Evolutionary conservation across 2,113 vertebrate genomes (phyloP).

Genomic region (Hippocampus barbouri): DNA sequence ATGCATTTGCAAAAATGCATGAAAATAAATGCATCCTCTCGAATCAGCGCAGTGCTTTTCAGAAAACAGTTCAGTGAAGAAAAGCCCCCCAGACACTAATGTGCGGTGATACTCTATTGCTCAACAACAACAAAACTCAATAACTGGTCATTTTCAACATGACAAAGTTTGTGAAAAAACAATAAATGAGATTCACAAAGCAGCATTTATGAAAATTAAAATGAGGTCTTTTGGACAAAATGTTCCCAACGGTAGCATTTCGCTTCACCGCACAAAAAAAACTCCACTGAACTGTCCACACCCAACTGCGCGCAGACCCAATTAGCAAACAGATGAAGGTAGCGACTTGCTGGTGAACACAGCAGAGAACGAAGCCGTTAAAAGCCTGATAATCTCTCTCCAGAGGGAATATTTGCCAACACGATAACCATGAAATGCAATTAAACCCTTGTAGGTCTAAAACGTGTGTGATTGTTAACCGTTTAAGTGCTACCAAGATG

Average conservation of each 20-base stretch:
- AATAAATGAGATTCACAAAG: not conserved
- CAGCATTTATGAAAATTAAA: not conserved
- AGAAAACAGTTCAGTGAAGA: too few relatives aligned
- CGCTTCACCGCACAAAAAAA: not conserved
- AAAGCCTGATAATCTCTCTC: not conserved
- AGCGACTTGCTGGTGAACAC: not conserved
- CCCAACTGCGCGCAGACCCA: not conserved
- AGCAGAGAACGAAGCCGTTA: not conserved
- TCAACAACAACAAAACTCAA: not conserved
- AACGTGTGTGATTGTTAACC: not conserved
- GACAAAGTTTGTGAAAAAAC: not conserved
- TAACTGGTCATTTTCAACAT: not conserved
- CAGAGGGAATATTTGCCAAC: not conserved
- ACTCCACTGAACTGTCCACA: not conserved
- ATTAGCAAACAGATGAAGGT: not conserved
- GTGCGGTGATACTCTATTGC: not conserved
- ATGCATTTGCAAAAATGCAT: too few relatives aligned
- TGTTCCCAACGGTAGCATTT: not conserved
- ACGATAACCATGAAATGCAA: not conserved
- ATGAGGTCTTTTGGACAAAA: not conserved
- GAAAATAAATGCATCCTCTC: too few relatives aligned
- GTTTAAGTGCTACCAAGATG: not conserved
- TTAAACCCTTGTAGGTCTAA: not conserved
- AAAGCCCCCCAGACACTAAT: not conserved
- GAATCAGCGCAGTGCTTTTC: too few relatives aligned